Percentiles rank a stretch among this genome's conserved stretches.
Evolutionary conservation across 2,113 vertebrate species (phyloP).

Genomic region (Boleophthalmus pectinirostris): DNA sequence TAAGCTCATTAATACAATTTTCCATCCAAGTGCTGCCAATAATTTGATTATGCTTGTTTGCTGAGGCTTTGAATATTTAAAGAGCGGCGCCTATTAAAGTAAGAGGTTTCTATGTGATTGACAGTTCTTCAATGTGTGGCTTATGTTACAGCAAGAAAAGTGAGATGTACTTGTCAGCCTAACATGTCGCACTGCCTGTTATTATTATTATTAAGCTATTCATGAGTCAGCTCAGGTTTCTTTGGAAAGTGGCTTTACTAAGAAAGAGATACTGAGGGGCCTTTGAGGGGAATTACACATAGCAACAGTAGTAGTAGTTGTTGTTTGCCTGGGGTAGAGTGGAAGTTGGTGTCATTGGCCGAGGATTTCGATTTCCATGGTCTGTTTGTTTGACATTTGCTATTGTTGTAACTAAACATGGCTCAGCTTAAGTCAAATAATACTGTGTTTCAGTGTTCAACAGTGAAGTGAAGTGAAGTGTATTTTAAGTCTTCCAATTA

Average conservation of each 20-base stretch:
- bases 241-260: constrained; percentile 33
- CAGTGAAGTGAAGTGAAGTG: too few relatives aligned
- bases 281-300: constrained; percentile 58
- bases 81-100: constrained; percentile 13
- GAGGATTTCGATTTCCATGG: constrained; percentile 9
- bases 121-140: constrained; percentile 1
- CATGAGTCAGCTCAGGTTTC: constrained; percentile 36
- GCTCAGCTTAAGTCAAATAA: constrained; percentile 32
- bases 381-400: constrained; percentile 37
- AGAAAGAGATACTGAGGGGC: constrained; percentile 37
- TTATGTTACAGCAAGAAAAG: constrained; percentile 8
- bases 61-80: constrained; percentile 23
- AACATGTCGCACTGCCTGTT: constrained; percentile 6
- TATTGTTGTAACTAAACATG: constrained; percentile 18
- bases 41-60: constrained; percentile 35
- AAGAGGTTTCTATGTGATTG: constrained; percentile 28
- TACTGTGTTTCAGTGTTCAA: constrained; percentile 43
- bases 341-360: constrained; percentile 41
- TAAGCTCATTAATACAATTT: constrained; percentile 11
- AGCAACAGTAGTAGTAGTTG: constrained; percentile 32
- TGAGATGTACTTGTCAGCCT: constrained; percentile 22
- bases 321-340: constrained; percentile 22
- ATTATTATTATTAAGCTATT: constrained; percentile 19
- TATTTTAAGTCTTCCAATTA: constrained; percentile 31
- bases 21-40: background rate